Evolutionary conservation across 2,888 invertebrate species (phyloP).

Genomic region (Apodemia zela): DNA sequence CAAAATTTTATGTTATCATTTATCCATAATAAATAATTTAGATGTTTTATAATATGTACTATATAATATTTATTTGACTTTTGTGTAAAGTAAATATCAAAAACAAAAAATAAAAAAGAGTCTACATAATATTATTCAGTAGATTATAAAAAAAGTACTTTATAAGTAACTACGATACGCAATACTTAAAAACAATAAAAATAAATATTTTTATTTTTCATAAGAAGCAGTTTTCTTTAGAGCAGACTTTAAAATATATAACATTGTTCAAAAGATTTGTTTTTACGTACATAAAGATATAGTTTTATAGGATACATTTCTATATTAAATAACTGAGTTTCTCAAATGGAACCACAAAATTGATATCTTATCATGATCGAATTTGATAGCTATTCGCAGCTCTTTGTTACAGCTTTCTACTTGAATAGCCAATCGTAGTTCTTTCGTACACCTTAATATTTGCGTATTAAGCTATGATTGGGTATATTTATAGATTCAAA

Average conservation of each 20-base stretch:
- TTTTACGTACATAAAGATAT: slow-evolving; percentile 3
- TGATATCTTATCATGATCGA: no score
- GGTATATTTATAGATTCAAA: not conserved
- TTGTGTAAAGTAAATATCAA: not conserved
- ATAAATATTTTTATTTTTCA: not conserved
- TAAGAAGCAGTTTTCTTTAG: not conserved
- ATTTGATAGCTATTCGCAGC: not conserved
- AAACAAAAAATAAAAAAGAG: not conserved
- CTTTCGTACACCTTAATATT: not conserved
- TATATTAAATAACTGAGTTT: not conserved
- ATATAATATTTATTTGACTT: not conserved
- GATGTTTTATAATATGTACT: not conserved
- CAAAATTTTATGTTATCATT: no score
- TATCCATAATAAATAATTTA: no score
- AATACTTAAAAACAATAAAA: not conserved
- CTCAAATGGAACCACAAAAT: not conserved
- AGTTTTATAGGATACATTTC: not conserved
- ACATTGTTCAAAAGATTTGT: not conserved
- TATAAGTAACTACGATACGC: not conserved
- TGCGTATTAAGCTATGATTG: not conserved
- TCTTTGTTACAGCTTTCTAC: no score
- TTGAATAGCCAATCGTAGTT: not conserved
- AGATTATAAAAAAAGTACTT: not conserved
- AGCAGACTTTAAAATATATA: slow-evolving; percentile 6
- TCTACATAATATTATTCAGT: not conserved